Evolutionary conservation across 2,888 invertebrate genomes (phyloP).

Genomic region (Anoncus sp.): DNA sequence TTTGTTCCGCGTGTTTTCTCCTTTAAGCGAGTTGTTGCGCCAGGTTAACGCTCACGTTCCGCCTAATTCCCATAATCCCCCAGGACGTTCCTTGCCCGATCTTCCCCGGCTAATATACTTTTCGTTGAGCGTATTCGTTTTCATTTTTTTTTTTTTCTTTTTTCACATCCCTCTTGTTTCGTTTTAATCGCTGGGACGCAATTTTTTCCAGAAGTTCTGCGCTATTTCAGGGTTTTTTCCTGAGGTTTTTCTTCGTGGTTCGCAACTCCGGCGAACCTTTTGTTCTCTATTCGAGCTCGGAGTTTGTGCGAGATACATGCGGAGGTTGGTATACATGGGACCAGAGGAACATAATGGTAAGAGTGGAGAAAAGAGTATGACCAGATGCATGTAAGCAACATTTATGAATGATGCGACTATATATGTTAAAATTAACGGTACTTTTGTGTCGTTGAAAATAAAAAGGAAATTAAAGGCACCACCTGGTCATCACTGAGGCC

Average conservation of each 20-base stretch:
- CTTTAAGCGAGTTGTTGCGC: slow-evolving; percentile 15
- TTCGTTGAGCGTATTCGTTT: slow-evolving; percentile 12
- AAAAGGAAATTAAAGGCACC: neutral
- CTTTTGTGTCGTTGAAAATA: neutral
- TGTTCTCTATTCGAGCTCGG: neutral
- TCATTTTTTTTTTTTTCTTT: neutral
- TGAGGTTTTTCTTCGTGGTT: neutral
- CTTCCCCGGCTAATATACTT: slow-evolving; percentile 15
- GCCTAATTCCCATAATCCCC: slow-evolving; percentile 33
- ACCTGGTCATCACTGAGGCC: neutral
- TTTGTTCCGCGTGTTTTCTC: slow-evolving; percentile 25
- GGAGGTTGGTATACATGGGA: neutral
- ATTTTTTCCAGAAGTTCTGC: neutral
- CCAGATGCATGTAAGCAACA: neutral
- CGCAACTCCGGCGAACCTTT: neutral
- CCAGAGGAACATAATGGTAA: neutral
- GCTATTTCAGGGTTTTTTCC: neutral
- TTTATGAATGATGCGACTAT: neutral
- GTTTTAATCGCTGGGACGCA: neutral
- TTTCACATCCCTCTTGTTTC: neutral
- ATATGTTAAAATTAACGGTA: too few species aligned
- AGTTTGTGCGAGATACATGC: neutral
- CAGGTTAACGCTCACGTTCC: slow-evolving; percentile 36
- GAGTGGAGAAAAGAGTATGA: neutral
- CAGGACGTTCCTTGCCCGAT: slow-evolving; percentile 9